Conservation (phyloP, 2,113 vertebrate genomes). For the Ranitomeya imitator region DNA sequence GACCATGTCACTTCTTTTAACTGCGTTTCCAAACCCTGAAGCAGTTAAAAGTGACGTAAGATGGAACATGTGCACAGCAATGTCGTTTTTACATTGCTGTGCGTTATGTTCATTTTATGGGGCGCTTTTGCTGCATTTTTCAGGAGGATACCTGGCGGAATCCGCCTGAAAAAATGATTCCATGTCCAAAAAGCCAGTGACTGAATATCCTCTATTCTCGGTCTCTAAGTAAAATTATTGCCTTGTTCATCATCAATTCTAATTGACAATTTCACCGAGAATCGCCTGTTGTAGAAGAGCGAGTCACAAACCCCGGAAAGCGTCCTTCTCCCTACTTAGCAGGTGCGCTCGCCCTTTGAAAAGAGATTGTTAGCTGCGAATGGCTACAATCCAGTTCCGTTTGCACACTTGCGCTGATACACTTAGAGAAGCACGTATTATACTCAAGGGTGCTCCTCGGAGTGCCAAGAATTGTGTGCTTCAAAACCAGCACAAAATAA, state of each 20-base stretch:
- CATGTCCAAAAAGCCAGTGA: too few species aligned
- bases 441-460: conserved; percentile 29
- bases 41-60: too few species aligned
- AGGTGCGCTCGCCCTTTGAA: neutral
- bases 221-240: neutral
- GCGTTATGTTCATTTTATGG: too few species aligned
- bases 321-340: neutral
- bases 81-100: too few species aligned
- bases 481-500: conserved; percentile 21
- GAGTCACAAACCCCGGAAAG: neutral
- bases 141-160: too few species aligned
- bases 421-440: conserved; percentile 37
- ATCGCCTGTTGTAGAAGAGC: neutral
- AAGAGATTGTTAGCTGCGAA: conserved; percentile 27
- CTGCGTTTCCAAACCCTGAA: too few species aligned
- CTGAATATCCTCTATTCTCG: neutral
- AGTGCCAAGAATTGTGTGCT: conserved; percentile 15
- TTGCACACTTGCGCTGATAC: conserved; percentile 14
- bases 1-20: too few species aligned
- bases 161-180: too few species aligned
- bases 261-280: neutral
- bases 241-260: neutral
- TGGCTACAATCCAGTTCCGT: neutral
- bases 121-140: too few species aligned
- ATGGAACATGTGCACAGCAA: too few species aligned